Evolutionary conservation across 1,140 invertebrate genomes (phyloP).

Genomic region (Eumaeus atala): DNA sequence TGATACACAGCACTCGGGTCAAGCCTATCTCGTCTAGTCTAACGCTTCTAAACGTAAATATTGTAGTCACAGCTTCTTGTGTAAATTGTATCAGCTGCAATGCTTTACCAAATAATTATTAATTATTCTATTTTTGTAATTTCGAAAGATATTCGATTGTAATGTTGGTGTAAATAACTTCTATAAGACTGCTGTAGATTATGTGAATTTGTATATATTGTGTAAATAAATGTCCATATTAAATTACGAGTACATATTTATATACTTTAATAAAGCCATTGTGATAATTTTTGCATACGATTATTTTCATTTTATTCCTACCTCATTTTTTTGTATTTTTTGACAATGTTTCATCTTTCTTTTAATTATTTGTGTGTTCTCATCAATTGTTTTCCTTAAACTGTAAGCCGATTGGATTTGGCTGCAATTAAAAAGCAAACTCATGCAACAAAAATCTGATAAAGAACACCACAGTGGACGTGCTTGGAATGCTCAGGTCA

Average conservation of each 20-base stretch:
- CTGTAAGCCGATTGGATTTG: slow-evolving; percentile 7
- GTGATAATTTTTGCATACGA: slow-evolving; percentile 71
- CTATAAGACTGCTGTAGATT: slow-evolving; percentile 74
- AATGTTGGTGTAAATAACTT: slow-evolving; percentile 70
- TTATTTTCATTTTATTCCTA: slow-evolving; percentile 40
- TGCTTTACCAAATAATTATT: slow-evolving; percentile 72
- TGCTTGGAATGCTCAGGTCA: slow-evolving; percentile 47
- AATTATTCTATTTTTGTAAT: slow-evolving; percentile 71
- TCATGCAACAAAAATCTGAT: slow-evolving; percentile 38
- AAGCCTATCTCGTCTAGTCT: slow-evolving; percentile 71
- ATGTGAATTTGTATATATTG: slow-evolving; percentile 69
- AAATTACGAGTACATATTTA: slow-evolving; percentile 73
- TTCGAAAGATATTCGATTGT: slow-evolving; percentile 58
- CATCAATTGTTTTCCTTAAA: slow-evolving; percentile 10
- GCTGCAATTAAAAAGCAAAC: slow-evolving; percentile 5
- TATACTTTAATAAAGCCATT: slow-evolving; percentile 74
- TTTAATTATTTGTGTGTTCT: slow-evolving; percentile 5
- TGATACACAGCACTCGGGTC: slow-evolving; percentile 60
- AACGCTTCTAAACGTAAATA: slow-evolving; percentile 47
- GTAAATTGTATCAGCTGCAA: slow-evolving; percentile 61
- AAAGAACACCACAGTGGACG: slow-evolving; percentile 40
- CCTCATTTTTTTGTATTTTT: not conserved
- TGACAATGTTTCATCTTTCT: slow-evolving; percentile 1
- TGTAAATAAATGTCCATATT: slow-evolving; percentile 71
- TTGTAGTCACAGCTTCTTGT: slow-evolving; percentile 67